Percentiles rank a stretch among this genome's conserved stretches.
Conservation (phyloP, 1,140 invertebrate species). For the Steinernema feltiae region DNA sequence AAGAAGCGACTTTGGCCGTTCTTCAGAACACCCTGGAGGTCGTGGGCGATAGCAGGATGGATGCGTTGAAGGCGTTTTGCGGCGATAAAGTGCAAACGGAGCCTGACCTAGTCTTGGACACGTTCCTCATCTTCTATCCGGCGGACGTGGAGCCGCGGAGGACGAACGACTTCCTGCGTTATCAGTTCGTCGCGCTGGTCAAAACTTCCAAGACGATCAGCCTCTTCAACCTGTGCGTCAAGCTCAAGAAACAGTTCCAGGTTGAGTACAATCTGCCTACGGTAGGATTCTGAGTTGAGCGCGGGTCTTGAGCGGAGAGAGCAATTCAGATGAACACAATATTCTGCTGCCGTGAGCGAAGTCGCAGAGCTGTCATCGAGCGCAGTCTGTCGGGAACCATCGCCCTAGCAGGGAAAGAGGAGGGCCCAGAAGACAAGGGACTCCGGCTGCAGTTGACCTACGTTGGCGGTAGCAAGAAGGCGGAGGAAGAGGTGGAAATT, state of each 20-base stretch:
- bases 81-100: background rate
- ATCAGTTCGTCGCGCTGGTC: background rate
- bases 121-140: background rate
- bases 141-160: background rate
- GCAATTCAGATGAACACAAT: background rate
- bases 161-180: background rate
- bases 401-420: background rate
- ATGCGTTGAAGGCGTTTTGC: background rate
- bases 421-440: background rate
- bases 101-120: background rate
- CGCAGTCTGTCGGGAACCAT: background rate
- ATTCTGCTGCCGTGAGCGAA: background rate
- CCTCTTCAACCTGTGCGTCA: background rate
- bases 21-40: background rate
- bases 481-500: too few species aligned
- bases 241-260: background rate
- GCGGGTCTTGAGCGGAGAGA: background rate
- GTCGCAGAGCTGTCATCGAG: background rate
- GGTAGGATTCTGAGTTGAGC: background rate
- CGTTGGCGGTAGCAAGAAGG: background rate
- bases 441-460: background rate
- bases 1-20: background rate
- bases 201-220: background rate
- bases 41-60: background rate
- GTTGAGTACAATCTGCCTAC: background rate